phyloP scores from a whole-genome alignment of 1,140 invertebrate species.

The Phenacoccus solenopsis region DNA sequence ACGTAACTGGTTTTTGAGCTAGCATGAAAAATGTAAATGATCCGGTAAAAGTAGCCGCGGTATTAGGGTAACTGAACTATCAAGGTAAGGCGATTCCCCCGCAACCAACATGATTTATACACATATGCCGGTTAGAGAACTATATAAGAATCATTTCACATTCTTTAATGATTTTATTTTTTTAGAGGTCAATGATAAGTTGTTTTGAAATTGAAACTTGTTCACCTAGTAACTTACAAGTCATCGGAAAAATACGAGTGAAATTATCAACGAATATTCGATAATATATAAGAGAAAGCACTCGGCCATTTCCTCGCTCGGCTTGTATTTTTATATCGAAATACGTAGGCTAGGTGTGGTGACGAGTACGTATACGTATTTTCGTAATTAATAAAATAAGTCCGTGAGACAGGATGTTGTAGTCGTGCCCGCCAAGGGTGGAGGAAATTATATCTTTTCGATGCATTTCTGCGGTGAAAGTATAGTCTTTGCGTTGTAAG shows the following conservation, averaged over 20 bases:
- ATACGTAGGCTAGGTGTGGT: no score
- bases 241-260: slow-evolving; percentile 13
- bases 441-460: no score
- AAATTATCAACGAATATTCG: slow-evolving; percentile 12
- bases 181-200: slow-evolving; percentile 18
- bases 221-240: slow-evolving; percentile 8
- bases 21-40: slow-evolving; percentile 12
- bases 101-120: background rate
- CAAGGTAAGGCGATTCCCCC: background rate
- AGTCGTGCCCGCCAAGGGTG: no score
- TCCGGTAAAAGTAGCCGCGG: slow-evolving; percentile 15
- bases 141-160: slow-evolving; percentile 7
- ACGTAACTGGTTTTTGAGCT: slow-evolving; percentile 5
- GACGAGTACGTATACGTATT: no score
- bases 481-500: no score
- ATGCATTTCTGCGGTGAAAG: no score
- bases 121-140: no score
- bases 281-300: slow-evolving; percentile 15
- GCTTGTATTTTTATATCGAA: no score
- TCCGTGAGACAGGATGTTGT: no score
- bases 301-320: background rate
- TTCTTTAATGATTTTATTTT: slow-evolving; percentile 13
- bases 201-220: slow-evolving; percentile 17
- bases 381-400: no score
- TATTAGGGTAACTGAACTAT: slow-evolving; percentile 11